A percentile compares a stretch with the other conserved stretches of the same genome.
Conservation (phyloP, 1,140 invertebrate species). For the Listronotus oregonensis region DNA sequence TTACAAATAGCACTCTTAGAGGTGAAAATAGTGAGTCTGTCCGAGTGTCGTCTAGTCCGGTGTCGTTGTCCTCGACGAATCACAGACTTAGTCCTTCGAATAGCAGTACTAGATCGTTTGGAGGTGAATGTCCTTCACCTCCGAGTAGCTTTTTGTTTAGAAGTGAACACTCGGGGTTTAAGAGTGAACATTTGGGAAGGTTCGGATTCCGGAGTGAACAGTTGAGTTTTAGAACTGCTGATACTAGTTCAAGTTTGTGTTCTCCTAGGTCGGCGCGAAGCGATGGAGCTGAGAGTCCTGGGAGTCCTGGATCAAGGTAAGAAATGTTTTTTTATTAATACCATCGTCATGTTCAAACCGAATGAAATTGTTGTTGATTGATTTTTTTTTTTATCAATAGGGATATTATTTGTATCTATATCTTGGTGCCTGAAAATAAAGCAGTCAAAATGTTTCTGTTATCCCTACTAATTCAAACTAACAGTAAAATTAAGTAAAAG, state of each 20-base stretch:
- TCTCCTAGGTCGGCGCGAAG: conserved; percentile 41
- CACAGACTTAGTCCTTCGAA: conserved; percentile 46
- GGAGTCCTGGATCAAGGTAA: conserved; percentile 33
- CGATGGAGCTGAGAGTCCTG: conserved; percentile 30
- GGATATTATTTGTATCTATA: not conserved
- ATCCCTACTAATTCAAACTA: not conserved
- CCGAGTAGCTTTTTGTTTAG: conserved; percentile 37
- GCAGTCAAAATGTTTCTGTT: not conserved
- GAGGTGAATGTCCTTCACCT: conserved; percentile 30
- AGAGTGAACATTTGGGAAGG: conserved; percentile 38
- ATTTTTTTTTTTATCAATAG: no score
- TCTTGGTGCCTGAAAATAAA: not conserved
- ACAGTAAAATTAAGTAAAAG: no score
- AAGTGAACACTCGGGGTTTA: conserved; percentile 26
- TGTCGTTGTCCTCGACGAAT: conserved; percentile 20
- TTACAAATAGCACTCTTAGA: conserved; percentile 56
- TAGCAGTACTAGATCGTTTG: conserved; percentile 27
- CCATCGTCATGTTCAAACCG: no score
- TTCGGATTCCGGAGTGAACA: conserved; percentile 36
- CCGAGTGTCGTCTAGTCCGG: conserved; percentile 44
- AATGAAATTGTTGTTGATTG: no score
- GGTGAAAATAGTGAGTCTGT: conserved; percentile 33
- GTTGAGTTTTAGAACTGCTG: conserved; percentile 22
- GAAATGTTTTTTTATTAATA: not conserved
- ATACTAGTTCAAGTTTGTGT: conserved; percentile 39